Evolutionary conservation across 2,888 invertebrate genomes (phyloP), one percentile per base, ranked within the genome.

Genomic region (Pyralis farinalis): DNA sequence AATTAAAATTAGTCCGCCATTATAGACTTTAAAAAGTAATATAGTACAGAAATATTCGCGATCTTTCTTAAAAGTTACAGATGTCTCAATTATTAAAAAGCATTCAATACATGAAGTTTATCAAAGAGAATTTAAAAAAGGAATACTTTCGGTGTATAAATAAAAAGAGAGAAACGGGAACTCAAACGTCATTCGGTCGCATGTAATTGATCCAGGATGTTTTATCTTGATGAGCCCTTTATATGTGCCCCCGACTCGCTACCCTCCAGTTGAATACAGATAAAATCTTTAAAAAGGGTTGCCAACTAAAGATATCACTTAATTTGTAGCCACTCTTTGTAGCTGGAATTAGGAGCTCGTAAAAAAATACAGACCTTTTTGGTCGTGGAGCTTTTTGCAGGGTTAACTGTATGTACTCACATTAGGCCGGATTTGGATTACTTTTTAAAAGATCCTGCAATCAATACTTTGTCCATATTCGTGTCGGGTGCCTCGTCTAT

Each of bases 271-370:
- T 74, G 68, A 71, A 79, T 63, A 62, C 68, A 73, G 87, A 88
- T 87, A 84, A 77, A 65, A 85, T 87, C 86, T 83, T 71, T 72
- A 77, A 83, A 86, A 87, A 87, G 86, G 88, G 88, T 84, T 87
- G 83, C 80, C 82, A 80, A 76, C 79, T 84, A 81, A 82, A 84
- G 84, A 86, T 86, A 86, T 81, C 81, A 83, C 84, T 86, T 88
- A 87, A 88, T 88, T 87, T 87, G 87, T 87, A 83, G 79, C 79
- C 72, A 77, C 76, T 83, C 83, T 81, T 84, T 83, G 80, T 86
- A 74, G 73, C 72, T 63, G 68, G 77, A 69, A 77, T 78, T 79
- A 74, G 75, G 69, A 74, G 68, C 66, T 73, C 71, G 67, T 70
- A 71, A 71, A 71, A n/a, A 72, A 76, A 75, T 60, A 66, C 49